A percentile compares a stretch with the other conserved stretches of the same genome.
phyloP scores from a whole-genome alignment of 1,140 invertebrate species.

The Magallana gigas region DNA sequence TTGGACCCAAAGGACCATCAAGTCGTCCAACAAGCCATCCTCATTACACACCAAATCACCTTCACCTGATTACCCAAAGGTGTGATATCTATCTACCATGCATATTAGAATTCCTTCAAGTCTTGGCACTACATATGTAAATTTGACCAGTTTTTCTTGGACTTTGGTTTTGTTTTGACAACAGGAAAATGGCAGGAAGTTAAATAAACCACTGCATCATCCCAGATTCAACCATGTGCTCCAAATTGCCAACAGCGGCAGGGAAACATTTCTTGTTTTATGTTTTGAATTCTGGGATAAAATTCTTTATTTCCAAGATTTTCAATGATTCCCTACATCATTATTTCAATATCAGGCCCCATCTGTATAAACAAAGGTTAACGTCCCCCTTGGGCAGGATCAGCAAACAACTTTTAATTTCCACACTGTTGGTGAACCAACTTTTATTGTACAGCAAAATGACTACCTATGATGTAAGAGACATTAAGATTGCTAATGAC shows the following conservation, averaged over 20 bases:
- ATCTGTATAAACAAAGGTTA: not conserved
- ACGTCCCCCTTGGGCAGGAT: not conserved
- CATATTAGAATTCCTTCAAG: no score
- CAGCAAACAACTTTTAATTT: no score
- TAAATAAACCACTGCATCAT: slow-evolving; percentile 7
- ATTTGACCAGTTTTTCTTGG: slow-evolving; percentile 1
- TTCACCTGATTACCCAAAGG: no score
- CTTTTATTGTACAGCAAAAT: no score
- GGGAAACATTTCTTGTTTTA: not conserved
- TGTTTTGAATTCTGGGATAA: not conserved
- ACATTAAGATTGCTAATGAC: no score
- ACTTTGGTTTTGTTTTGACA: not conserved
- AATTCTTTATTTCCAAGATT: slow-evolving; percentile 13
- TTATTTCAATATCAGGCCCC: not conserved
- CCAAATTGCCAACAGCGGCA: slow-evolving; percentile 17
- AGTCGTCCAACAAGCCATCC: no score
- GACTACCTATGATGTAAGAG: no score
- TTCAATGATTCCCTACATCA: not conserved
- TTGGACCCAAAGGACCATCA: no score
- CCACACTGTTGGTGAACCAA: no score
- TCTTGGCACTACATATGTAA: not conserved
- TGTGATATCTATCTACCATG: no score
- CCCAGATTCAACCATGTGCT: not conserved
- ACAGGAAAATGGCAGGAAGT: slow-evolving; percentile 3
- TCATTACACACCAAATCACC: no score